Evolutionary conservation across 2,113 vertebrate genomes (phyloP), one percentile per base, ranked within the genome.

Genomic region (Rhagologus leucostigma): DNA sequence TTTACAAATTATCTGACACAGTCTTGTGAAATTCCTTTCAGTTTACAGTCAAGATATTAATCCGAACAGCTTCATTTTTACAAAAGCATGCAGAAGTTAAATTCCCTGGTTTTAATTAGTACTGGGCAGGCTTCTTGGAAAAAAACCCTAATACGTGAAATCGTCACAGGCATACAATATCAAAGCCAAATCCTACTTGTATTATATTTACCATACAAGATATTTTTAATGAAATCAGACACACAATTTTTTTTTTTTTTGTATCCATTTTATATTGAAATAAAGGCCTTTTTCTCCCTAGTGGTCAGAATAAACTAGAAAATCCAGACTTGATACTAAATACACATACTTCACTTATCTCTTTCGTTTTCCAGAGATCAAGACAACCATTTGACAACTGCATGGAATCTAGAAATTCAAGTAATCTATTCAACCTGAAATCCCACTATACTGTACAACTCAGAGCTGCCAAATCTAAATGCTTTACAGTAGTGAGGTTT

Each of bases 391-490:
- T 69, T 86, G 75, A 96, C 94, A 96, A 93, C 80, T 2, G 18
- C 74, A 47, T 86, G 77, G 62, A 94, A 93, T 89, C 85, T 76
- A 67, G 82, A 97, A 97, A 91, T 70, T 8, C 15, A 90, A 94
- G 65, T 79, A 95, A 97, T 91, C 87, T 88, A 95, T 89, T 88
- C 89, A 91, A 91, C 77, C 82, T 86, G 77, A 96, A 97, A 94
- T 86, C 73, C n/a, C 74, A 91, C 47, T 73, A 59, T 91, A 53
- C 50, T 91, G 24, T 55, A 86, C 60, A 93, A 90, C 44, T 94
- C 37, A 93, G 55, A 93, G 55, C 49, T 88, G 75, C 52, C 74
- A 82, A 85, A 94, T 88, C 78, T 95, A 63, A 79, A 93, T 53
- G 90, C 42, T 95, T 53, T 69, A n/a, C 35, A 77, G 55, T 76